Conservation (phyloP, 2,888 invertebrate genomes). For the Acanthosepion pharaonis region DNA sequence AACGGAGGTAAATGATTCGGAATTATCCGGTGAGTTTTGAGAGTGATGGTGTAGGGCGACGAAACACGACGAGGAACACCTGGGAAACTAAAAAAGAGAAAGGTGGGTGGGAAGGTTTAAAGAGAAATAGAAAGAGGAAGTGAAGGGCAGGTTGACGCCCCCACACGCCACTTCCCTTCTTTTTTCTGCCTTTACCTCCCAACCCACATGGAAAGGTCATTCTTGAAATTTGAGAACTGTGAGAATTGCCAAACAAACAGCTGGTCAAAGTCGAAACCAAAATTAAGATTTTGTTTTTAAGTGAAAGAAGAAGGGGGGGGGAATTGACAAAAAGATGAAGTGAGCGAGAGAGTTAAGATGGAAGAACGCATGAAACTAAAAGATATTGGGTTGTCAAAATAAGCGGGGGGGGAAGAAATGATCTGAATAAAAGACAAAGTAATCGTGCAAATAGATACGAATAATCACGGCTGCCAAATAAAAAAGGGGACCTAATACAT, state of each 20-base stretch:
- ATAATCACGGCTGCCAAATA: neutral
- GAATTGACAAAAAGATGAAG: too few species aligned
- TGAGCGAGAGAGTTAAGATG: too few species aligned
- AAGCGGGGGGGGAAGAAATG: too few species aligned
- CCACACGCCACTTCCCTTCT: neutral
- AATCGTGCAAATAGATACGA: neutral
- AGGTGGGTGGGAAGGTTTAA: neutral
- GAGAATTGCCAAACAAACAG: neutral
- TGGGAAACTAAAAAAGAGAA: neutral
- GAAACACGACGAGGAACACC: conserved; percentile 9
- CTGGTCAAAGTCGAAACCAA: neutral
- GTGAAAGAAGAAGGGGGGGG: neutral
- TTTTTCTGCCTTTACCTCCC: neutral
- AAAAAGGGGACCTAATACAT: too few species aligned
- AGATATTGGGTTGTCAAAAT: too few species aligned
- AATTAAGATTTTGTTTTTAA: neutral
- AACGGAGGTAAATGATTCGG: neutral
- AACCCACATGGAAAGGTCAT: neutral
- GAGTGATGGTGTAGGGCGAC: neutral
- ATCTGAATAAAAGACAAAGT: neutral
- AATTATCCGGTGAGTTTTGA: neutral
- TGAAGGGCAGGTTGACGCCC: too few species aligned
- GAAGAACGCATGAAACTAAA: neutral
- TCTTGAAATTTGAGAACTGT: conserved; percentile 20
- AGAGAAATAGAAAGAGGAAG: neutral